A percentile compares a stretch with the other conserved stretches of the same genome.
Evolutionary conservation across 2,797 vertebrate genomes (phyloP).

Genomic region (Erithacus rubecula): DNA sequence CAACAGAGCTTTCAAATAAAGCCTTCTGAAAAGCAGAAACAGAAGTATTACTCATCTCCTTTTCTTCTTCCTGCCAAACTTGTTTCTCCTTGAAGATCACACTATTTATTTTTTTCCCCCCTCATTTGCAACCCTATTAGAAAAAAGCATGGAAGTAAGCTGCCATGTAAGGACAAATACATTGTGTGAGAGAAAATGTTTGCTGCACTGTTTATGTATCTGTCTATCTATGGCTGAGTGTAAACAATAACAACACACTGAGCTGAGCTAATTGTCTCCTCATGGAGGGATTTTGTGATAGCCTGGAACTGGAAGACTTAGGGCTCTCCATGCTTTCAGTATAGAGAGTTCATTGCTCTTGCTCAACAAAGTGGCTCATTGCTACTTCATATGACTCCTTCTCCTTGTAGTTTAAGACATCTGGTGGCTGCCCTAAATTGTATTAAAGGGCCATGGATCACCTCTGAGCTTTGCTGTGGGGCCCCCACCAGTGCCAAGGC

Average conservation of each 20-base stretch:
- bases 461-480: not conserved
- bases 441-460: not conserved
- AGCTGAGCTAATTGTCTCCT: not conserved
- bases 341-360: not conserved
- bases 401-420: not conserved
- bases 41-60: slow-evolving; percentile 27
- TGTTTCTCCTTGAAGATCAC: not conserved
- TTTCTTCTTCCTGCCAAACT: slow-evolving; percentile 16
- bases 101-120: not conserved
- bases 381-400: not conserved
- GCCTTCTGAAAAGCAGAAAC: slow-evolving; percentile 36
- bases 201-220: not conserved
- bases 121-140: not conserved
- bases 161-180: not conserved
- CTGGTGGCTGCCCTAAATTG: not conserved
- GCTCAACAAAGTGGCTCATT: not conserved
- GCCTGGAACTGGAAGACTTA: not conserved
- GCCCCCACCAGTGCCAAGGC: not conserved
- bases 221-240: not conserved
- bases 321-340: not conserved
- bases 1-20: slow-evolving; percentile 33
- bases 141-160: not conserved
- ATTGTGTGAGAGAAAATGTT: not conserved
- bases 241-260: not conserved
- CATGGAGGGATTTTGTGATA: not conserved